Conservation (phyloP, 2,888 invertebrate genomes). For the Lithophane socia region DNA sequence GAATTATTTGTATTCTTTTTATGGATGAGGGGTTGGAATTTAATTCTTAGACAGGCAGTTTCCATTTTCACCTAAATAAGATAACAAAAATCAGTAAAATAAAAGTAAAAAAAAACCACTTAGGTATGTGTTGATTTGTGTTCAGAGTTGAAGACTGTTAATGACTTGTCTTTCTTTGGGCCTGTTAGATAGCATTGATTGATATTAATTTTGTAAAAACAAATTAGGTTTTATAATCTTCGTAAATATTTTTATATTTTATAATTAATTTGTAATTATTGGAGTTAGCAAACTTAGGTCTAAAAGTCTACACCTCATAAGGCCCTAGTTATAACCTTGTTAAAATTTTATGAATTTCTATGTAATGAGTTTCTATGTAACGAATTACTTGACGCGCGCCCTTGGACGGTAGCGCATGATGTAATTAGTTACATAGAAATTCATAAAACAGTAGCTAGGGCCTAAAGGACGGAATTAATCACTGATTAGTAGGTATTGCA, state of each 20-base stretch:
- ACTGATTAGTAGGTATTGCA: neutral
- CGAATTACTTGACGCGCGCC: no score
- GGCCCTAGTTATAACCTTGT: no score
- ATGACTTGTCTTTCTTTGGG: neutral
- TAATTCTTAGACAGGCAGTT: conserved; percentile 77
- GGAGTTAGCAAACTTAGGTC: neutral
- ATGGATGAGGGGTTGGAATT: conserved; percentile 80
- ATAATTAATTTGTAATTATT: neutral
- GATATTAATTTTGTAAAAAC: neutral
- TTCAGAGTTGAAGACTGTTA: neutral
- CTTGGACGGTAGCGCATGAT: no score
- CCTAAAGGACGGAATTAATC: neutral
- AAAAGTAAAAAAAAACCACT: conserved; percentile 28
- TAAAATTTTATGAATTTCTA: no score
- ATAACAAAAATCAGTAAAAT: conserved; percentile 53
- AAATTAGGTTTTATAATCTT: neutral
- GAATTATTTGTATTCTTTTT: conserved; percentile 70
- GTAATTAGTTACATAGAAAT: no score
- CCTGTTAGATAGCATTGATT: neutral
- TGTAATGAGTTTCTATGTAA: no score
- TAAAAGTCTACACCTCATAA: neutral
- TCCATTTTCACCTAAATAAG: conserved; percentile 72
- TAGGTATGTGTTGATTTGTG: neutral
- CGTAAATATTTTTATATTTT: neutral
- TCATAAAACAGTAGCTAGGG: no score